Conservation (phyloP, 30 jellyfish, hydroid and myxozoan species). For the Turritopsis rubra region DNA sequence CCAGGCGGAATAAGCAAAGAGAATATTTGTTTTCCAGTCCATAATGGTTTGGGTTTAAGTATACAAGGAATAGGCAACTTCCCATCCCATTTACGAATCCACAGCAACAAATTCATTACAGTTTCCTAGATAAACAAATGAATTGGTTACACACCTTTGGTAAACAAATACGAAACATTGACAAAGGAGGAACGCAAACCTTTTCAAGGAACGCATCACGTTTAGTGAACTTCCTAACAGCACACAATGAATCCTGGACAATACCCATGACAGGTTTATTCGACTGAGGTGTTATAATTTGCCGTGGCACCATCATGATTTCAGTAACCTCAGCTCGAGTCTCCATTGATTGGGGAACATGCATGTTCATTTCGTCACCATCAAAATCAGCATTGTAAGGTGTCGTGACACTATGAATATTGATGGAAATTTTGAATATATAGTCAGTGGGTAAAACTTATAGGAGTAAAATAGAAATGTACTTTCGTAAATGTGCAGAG, state of each 20-base stretch:
- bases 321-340: constrained; percentile 99
- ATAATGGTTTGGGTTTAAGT: constrained; percentile 94
- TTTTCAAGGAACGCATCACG: constrained; percentile 95
- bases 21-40: constrained; percentile 99
- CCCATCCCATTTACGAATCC: constrained; percentile 98
- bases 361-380: constrained; percentile 99
- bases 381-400: constrained; percentile 99
- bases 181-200: constrained; percentile 28
- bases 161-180: neutral
- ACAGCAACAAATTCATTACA: constrained; percentile 91
- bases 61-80: constrained; percentile 87
- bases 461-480: too few relatives aligned
- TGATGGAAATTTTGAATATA: too few relatives aligned
- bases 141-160: neutral
- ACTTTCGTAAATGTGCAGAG: too few relatives aligned
- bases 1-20: constrained; percentile 87
- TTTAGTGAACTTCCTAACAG: constrained; percentile 86
- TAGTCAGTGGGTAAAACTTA: too few relatives aligned
- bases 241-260: constrained; percentile 97
- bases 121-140: constrained; percentile 42
- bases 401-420: constrained; percentile 90
- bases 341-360: constrained; percentile 99
- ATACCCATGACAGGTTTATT: constrained; percentile 99
- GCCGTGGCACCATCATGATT: constrained; percentile 93
- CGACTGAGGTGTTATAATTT: constrained; percentile 96